Evolutionary conservation across 2,797 vertebrate genomes (phyloP).

Genomic region (Scolopax rusticola): DNA sequence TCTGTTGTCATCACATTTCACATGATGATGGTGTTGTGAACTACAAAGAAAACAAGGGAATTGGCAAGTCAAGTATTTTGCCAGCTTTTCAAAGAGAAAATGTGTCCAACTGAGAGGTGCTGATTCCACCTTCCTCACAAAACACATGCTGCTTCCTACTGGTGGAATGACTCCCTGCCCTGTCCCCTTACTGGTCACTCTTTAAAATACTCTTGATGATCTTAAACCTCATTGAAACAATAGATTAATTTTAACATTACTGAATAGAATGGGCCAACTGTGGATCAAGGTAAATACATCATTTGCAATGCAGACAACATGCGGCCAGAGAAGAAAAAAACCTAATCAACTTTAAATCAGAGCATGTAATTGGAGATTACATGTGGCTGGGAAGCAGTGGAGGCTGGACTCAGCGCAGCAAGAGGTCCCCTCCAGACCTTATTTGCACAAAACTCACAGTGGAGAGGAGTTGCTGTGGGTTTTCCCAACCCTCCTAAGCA

Average conservation of each 20-base stretch:
- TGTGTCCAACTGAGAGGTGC: slow-evolving; percentile 24
- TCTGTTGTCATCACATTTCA: slow-evolving; percentile 66
- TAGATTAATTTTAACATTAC: not conserved
- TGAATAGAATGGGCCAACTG: not conserved
- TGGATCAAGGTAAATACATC: not conserved
- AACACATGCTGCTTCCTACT: not conserved
- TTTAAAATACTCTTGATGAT: not conserved
- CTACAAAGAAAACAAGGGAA: slow-evolving; percentile 63
- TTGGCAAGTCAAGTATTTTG: slow-evolving; percentile 58
- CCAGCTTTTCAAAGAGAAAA: slow-evolving; percentile 50
- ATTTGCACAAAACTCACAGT: not conserved
- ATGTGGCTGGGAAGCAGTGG: not conserved
- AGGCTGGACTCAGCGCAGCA: not conserved
- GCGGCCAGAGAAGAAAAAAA: not conserved
- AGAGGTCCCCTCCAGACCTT: not conserved
- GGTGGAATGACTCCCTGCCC: not conserved
- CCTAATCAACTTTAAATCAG: not conserved
- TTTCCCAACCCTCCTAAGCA: not conserved
- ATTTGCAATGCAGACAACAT: not conserved
- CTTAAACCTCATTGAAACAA: slow-evolving; percentile 7
- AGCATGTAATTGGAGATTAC: not conserved
- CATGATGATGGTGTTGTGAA: slow-evolving; percentile 50
- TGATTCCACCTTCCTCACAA: slow-evolving; percentile 50
- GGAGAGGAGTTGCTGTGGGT: not conserved
- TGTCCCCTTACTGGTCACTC: not conserved